Base-by-base conservation (phyloP, 37 sponge, comb jelly and placozoan genomes). In the Petrosia ficiformis region DNA sequence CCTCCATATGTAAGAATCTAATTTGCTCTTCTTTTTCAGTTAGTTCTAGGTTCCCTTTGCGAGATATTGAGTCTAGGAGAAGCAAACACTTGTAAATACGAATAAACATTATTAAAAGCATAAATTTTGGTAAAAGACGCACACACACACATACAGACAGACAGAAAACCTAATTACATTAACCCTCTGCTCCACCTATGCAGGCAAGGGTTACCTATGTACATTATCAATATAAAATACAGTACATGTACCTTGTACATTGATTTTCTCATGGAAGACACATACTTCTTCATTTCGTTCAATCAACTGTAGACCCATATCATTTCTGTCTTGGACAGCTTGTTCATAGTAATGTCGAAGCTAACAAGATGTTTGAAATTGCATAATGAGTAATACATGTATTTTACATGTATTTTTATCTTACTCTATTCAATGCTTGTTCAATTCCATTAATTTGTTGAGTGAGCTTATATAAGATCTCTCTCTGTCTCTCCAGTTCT, bases 261-360 rank as follows among this genome's bases (percentile, higher is more conserved):
- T 98, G 8, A 85, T 68, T 57, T 83, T 90, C 85, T 98, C 99
- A 67, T 98, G 90, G 71, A 98, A 98, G 39, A 98, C 93, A 59
- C 90, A 88, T 29, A 90, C 87, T 65, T 98, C 99, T 59, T 98
- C 99, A 85, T 98, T 98, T 32, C 99, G 66, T 67, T 98, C 99
- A 56, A 98, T 95, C 66, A 98, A 82, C 35, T 93, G 91, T 5
- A 98, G 83, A 0, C 99, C 99, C 5, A 86, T 44, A 57, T 96
- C 96, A 80, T 98, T 98, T 16, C 99, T 92, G 57, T 96, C 96
- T 69, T 95, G 91, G 1, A 93, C 84, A 35, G 84, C 78, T 34
- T 74, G 80, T 64, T 98, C 96, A 87, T 95, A 98, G 19, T 82
- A 69, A 42, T 65, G 79, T 1, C 90, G 63, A 43, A 95, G 72